Base-by-base conservation (phyloP, 2,113 vertebrate genomes). In the Scomber japonicus region DNA sequence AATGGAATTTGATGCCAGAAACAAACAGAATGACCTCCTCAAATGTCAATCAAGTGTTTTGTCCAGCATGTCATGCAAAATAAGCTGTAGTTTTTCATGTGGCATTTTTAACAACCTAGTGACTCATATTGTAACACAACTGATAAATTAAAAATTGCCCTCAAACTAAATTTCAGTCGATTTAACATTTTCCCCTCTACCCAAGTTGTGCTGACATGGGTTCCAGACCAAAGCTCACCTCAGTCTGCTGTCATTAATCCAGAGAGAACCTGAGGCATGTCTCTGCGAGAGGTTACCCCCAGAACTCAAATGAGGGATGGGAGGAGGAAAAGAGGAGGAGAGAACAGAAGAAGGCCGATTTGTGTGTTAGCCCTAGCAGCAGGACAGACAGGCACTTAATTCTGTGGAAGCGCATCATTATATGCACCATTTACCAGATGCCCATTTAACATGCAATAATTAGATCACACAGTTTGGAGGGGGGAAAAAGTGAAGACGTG, bases 371-470 rank as follows among this genome's bases (percentile, higher is more conserved):
- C 86, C 91, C 93, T 93, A 90, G 91, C 91, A 94, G 94, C 93
- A 89, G 93, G 92, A 91, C 87, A 90, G 92, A 82, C 84, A 92
- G 92, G 84, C 94, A 95, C 94, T 95, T 95, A 94, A 95, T 94
- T 94, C 93, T 94, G 92, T 93, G 92, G 91, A 91, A 94, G 89
- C 90, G 90, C 94, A 94, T 95, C 94, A 95, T 95, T 95, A 95
- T 94, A 94, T 92, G 94, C 92, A 91, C 94, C 93, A 94, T 95
- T 95, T 95, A 94, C 93, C 95, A 95, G 94, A 94, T 94, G 94
- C 94, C 94, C 93, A 94, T 95, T 95, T 95, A 95, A 95, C 94
- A 95, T 94, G 94, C 94, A 95, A 94, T 95, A 95, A 95, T 95
- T 95, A 94, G 94, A 94, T 94, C 93, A 93, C 92, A 87, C 91